A percentile compares a stretch with the other conserved stretches of the same genome.
Evolutionary conservation across 2,888 invertebrate species (phyloP).

Genomic region (Invenusta paracnida): DNA sequence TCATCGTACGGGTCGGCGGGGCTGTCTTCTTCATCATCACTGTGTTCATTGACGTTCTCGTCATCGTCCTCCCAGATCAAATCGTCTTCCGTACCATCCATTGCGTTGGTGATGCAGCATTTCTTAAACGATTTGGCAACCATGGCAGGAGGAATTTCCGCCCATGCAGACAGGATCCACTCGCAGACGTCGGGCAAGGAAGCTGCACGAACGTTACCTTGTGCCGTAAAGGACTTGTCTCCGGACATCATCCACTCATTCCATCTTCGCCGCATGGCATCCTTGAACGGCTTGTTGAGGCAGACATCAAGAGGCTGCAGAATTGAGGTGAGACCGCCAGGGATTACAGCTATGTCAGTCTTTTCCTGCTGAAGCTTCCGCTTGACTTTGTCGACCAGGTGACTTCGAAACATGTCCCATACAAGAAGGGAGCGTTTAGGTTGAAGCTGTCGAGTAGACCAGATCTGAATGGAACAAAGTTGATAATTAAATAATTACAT

Average conservation of each 20-base stretch:
- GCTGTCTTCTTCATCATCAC: neutral
- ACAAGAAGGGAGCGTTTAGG: conserved; percentile 18
- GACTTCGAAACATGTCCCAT: conserved; percentile 31
- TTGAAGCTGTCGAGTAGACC: conserved; percentile 15
- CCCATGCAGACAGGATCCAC: neutral
- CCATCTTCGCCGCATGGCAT: neutral
- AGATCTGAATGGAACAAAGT: neutral
- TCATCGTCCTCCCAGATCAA: neutral
- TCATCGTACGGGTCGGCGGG: neutral
- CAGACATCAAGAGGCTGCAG: conserved; percentile 42
- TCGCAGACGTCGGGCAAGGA: neutral
- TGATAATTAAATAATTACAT: neutral
- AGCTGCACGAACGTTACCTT: neutral
- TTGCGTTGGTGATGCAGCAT: neutral
- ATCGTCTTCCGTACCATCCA: neutral
- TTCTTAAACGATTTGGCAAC: neutral
- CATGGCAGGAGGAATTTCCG: neutral
- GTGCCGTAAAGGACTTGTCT: neutral
- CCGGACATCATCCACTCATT: conserved; percentile 19
- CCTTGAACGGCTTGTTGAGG: conserved; percentile 41
- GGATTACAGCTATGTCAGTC: neutral
- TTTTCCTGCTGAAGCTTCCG: conserved; percentile 3
- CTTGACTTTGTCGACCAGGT: conserved; percentile 1
- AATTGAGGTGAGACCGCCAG: neutral
- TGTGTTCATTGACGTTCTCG: neutral